Conservation (phyloP, 2,113 vertebrate species). For the Semnornis frantzii region DNA sequence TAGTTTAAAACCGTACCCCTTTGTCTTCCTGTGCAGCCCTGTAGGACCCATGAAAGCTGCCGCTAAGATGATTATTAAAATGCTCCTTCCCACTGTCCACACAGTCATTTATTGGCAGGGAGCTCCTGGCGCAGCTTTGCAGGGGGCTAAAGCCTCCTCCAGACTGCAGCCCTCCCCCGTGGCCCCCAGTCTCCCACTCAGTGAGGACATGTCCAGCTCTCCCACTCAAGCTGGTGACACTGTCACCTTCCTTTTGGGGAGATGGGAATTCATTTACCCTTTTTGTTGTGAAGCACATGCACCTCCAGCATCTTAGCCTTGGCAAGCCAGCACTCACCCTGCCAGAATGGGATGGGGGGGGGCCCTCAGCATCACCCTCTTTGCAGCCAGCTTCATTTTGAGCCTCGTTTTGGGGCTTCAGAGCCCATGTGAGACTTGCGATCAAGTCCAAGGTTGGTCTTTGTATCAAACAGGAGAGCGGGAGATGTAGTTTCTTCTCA, state of each 20-base stretch:
- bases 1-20: neutral
- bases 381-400: rapidly evolving
- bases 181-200: rapidly evolving
- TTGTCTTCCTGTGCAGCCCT: neutral
- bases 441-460: neutral
- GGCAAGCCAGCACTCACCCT: rapidly evolving
- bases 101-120: neutral
- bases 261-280: neutral
- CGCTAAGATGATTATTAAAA: neutral
- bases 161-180: neutral
- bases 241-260: neutral
- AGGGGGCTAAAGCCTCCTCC: neutral
- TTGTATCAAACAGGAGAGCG: rapidly evolving
- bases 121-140: neutral
- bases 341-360: rapidly evolving
- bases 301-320: neutral
- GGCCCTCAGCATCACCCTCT: neutral
- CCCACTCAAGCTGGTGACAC: neutral
- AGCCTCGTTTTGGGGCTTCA: neutral
- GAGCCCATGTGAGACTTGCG: rapidly evolving
- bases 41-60: neutral
- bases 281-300: neutral
- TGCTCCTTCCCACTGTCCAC: neutral
- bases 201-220: rapidly evolving
- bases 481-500: neutral